A percentile compares a stretch with the other conserved stretches of the same genome.
Evolutionary conservation across 2,113 vertebrate genomes (phyloP).

Genomic region (Equus quagga): DNA sequence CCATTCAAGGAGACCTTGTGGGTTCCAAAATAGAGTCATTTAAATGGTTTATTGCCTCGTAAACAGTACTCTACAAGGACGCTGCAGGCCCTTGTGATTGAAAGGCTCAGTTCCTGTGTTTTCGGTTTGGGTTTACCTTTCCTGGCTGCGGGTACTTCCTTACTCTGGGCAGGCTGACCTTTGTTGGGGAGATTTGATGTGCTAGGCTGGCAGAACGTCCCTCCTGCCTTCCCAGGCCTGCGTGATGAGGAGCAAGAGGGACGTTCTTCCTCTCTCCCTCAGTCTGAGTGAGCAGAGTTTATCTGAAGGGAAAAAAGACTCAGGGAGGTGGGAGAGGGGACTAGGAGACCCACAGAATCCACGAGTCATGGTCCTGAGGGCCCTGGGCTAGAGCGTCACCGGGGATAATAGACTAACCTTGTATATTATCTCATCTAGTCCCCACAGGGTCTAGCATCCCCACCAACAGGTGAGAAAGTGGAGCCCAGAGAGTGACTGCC

Average conservation of each 20-base stretch:
- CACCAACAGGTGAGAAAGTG: neutral
- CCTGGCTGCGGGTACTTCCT: constrained; percentile 37
- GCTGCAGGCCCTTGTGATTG: neutral
- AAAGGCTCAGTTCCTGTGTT: constrained; percentile 36
- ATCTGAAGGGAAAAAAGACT: neutral
- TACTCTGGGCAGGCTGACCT: constrained; percentile 71
- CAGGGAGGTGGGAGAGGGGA: neutral
- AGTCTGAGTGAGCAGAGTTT: neutral
- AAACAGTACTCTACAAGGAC: constrained; percentile 42
- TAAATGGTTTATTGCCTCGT: constrained; percentile 50
- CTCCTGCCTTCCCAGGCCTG: neutral
- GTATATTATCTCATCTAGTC: neutral
- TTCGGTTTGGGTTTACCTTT: constrained; percentile 67
- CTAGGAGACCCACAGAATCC: neutral
- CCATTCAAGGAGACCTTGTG: constrained; percentile 3
- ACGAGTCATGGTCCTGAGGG: neutral
- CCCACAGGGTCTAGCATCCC: no score
- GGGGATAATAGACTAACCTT: neutral
- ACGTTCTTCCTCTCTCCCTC: neutral
- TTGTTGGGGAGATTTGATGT: constrained; percentile 9
- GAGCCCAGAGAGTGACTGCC: neutral
- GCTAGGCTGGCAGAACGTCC: constrained; percentile 39
- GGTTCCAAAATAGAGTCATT: constrained; percentile 41
- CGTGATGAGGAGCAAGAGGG: neutral
- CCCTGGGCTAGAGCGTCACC: neutral